Evolutionary conservation across 1,140 invertebrate species (phyloP).

Genomic region (Hestina assimilis): DNA sequence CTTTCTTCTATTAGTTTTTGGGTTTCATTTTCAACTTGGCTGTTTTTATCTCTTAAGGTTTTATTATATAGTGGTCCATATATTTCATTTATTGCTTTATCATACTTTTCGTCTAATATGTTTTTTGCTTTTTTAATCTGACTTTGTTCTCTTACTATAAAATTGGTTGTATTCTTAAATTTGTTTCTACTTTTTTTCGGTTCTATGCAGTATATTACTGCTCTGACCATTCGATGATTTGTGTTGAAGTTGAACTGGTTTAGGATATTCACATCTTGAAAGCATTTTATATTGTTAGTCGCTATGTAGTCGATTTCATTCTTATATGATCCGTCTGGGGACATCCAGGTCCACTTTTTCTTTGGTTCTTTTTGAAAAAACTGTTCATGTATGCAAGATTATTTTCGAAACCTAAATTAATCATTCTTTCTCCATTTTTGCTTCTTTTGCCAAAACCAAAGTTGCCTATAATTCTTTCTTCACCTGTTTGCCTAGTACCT

Average conservation of each 20-base stretch:
- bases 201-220: no score
- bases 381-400: background rate
- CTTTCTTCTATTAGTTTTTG: no score
- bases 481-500: background rate
- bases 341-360: background rate
- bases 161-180: no score
- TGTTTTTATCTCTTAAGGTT: no score
- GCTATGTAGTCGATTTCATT: background rate
- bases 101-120: no score
- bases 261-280: background rate
- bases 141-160: no score
- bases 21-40: no score
- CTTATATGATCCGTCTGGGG: background rate
- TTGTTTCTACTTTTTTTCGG: no score
- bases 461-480: constrained; percentile 13
- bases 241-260: constrained; percentile 1
- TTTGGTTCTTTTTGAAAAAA: background rate
- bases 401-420: background rate
- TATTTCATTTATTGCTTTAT: no score
- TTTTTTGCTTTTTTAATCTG: no score
- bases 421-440: background rate
- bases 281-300: background rate
- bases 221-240: constrained; percentile 6
- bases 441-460: background rate
- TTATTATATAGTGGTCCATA: no score